Evolutionary conservation across 2,888 invertebrate genomes (phyloP).

Genomic region (Drosophila borealis): DNA sequence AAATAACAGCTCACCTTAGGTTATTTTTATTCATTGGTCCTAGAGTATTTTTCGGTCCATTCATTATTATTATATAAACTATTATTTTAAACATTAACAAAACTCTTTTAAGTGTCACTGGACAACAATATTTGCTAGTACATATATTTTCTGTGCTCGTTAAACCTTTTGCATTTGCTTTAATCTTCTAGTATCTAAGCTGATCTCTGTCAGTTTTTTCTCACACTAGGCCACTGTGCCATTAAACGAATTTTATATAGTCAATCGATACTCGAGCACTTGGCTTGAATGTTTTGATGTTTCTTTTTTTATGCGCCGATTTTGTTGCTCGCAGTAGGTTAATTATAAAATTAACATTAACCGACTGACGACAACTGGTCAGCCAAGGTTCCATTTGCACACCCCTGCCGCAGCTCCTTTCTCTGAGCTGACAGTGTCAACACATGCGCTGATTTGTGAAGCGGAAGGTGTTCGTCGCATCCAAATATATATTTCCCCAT

Average conservation of each 20-base stretch:
- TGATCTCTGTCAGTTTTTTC: conserved; percentile 1
- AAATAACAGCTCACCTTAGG: no score
- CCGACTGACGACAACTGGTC: conserved; percentile 73
- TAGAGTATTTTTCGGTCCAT: no score
- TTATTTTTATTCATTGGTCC: no score
- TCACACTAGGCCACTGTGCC: conserved; percentile 24
- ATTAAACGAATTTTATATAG: conserved; percentile 31
- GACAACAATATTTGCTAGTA: neutral
- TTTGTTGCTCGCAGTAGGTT: conserved; percentile 58
- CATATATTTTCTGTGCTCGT: neutral
- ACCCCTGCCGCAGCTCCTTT: neutral
- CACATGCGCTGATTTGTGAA: conserved; percentile 75
- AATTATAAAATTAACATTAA: conserved; percentile 75
- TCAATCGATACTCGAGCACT: conserved; percentile 50
- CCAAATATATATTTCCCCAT: conserved; percentile 66
- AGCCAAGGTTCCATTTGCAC: conserved; percentile 45
- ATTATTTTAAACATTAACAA: neutral
- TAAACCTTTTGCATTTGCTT: neutral
- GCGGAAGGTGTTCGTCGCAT: conserved; percentile 79
- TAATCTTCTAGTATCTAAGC: conserved; percentile 1
- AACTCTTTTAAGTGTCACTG: no score
- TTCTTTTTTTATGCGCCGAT: conserved; percentile 17
- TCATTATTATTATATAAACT: no score
- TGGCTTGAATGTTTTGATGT: conserved; percentile 34
- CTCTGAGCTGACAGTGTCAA: conserved; percentile 50